Base-by-base conservation (phyloP, 2,888 invertebrate species). In the Cinara cedri region DNA sequence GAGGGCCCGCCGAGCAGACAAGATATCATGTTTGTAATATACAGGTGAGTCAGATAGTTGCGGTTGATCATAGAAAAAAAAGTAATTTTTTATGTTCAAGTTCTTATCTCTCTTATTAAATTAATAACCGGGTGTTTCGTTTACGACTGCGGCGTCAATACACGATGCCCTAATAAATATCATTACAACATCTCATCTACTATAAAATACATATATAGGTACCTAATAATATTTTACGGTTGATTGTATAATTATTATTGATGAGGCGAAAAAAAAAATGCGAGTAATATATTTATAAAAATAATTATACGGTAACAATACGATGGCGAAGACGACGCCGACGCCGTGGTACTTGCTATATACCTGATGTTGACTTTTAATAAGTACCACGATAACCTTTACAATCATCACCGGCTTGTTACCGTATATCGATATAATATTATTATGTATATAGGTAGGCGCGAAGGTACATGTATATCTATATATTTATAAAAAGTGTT, bases 31-130 rank as follows among this genome's bases (percentile, higher is more conserved):
- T 81, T 55, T 81, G 81, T 62, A 94, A 93, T 85, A 91, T 90
- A 82, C 90, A 91, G 88, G 94, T 93, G 86, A 88, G 68, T 19
- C n/a, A 14, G 63, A 63, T 16, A 21, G n/a, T n/a, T n/a, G 21
- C 21, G 21, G 26, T 42, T 3, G 34, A 51, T 51, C 49, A 44
- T 34, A 49, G 3, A 26, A 49, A 14, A 62, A 68, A 34, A 13
- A 54, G 19, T 54, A 70, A 13, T 0, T 10, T 57, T 26, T 55
- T 71, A 42, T 55, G 11, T 55, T 16, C 16, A n/a, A 19, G 46
- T 72, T 21, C 49, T 72, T 62, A 66, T 76, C 55, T 76, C 13
- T 57, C 44, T 24, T 55, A 66, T 66, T 76, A 66, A 54, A 55
- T 66, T 76, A 76, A 76, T 55, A 66, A 76, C 26, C 16, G 26